phyloP scores from a whole-genome alignment of 2,113 vertebrate genomes.

The Platysteira castanea region DNA sequence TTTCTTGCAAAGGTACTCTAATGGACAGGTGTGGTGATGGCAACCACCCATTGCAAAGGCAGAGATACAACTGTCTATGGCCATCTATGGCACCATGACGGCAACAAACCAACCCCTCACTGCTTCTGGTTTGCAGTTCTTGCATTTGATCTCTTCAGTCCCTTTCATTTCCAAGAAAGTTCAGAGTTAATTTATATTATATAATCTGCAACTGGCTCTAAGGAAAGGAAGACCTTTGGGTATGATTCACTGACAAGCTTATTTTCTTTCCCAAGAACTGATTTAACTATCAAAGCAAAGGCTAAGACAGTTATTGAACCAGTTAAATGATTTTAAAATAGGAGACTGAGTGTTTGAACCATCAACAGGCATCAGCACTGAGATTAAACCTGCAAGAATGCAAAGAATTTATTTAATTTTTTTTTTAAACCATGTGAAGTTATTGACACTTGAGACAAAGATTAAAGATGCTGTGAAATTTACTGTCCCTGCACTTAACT shows the following conservation, averaged over 20 bases:
- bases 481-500: neutral
- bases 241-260: conserved; percentile 16
- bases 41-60: neutral
- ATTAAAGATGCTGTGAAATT: conserved; percentile 41
- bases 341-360: neutral
- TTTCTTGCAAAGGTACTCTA: neutral
- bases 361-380: neutral
- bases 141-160: neutral
- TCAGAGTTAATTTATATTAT: conserved; percentile 24
- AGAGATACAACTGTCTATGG: neutral
- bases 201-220: neutral
- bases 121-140: neutral
- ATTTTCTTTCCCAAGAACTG: conserved; percentile 40
- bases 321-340: conserved; percentile 25
- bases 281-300: conserved; percentile 58
- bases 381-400: conserved; percentile 1
- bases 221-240: neutral
- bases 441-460: conserved; percentile 35
- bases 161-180: neutral
- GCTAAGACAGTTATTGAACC: conserved; percentile 30
- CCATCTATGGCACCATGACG: neutral
- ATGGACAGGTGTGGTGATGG: neutral
- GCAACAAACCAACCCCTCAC: neutral
- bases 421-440: neutral
- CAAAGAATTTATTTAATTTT: neutral